A percentile compares a stretch with the other conserved stretches of the same genome.
Evolutionary conservation across 2,888 invertebrate genomes (phyloP).

Genomic region (Drosophila prostipennis): DNA sequence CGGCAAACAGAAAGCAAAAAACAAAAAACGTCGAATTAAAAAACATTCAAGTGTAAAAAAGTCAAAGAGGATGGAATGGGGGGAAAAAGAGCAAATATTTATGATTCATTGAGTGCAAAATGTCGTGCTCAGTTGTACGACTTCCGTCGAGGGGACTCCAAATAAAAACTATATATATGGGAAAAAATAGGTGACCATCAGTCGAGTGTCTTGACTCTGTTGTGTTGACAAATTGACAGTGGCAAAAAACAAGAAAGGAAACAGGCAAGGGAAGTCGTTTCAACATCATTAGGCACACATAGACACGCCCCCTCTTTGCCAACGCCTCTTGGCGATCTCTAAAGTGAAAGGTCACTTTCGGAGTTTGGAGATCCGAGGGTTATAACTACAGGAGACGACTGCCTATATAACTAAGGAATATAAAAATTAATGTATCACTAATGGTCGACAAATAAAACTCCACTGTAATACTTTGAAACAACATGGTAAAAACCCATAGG

Average conservation of each 20-base stretch:
- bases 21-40: constrained; percentile 9
- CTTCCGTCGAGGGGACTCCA: constrained; percentile 53
- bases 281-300: constrained; percentile 55
- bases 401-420: background rate
- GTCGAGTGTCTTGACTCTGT: constrained; percentile 12
- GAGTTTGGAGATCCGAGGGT: background rate
- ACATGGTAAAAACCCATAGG: constrained; percentile 4
- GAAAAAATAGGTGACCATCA: constrained; percentile 24
- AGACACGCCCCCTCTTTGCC: background rate
- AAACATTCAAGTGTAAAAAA: constrained; percentile 13
- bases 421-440: constrained; percentile 7
- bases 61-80: background rate
- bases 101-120: constrained; percentile 72
- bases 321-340: constrained; percentile 1
- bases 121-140: constrained; percentile 54
- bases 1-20: background rate
- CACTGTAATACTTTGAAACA: background rate
- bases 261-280: constrained; percentile 55
- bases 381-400: background rate
- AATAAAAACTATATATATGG: constrained; percentile 14
- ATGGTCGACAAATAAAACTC: constrained; percentile 25
- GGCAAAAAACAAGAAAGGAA: constrained; percentile 13
- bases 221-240: constrained; percentile 64
- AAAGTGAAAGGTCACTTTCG: constrained; percentile 19
- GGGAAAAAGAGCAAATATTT: constrained; percentile 35